Evolutionary conservation across 2,113 vertebrate species (phyloP).

Genomic region (Brachionichthys hirsutus): DNA sequence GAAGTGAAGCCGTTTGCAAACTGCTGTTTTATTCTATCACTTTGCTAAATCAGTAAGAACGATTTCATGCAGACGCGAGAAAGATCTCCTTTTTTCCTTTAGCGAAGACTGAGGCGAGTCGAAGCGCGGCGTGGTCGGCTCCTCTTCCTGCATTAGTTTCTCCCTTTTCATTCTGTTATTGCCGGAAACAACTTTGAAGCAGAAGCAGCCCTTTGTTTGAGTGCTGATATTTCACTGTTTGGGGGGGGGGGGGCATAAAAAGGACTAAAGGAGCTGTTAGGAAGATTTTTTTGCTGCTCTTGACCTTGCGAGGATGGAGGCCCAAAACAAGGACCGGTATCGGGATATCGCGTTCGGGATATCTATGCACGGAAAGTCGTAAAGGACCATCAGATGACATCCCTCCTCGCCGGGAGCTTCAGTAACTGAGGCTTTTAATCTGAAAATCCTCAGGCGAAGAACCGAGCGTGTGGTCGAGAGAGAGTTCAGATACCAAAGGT

Average conservation of each 20-base stretch:
- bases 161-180: slow-evolving; percentile 72
- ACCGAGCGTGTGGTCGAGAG: slow-evolving; percentile 30
- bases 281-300: slow-evolving; percentile 71
- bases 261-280: slow-evolving; percentile 77
- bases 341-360: slow-evolving; percentile 39
- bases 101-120: slow-evolving; percentile 75
- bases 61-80: slow-evolving; percentile 71
- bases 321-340: slow-evolving; percentile 37
- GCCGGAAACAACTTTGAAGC: slow-evolving; percentile 74
- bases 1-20: slow-evolving; percentile 84
- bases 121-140: slow-evolving; percentile 71
- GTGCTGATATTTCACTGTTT: slow-evolving; percentile 67
- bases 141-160: slow-evolving; percentile 77
- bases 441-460: slow-evolving; percentile 47
- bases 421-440: slow-evolving; percentile 49
- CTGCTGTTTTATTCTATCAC: slow-evolving; percentile 67
- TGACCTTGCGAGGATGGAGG: slow-evolving; percentile 76
- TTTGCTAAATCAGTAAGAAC: slow-evolving; percentile 68
- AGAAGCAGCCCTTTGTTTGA: slow-evolving; percentile 73
- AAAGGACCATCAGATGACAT: slow-evolving; percentile 55
- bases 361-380: slow-evolving; percentile 60
- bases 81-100: slow-evolving; percentile 79
- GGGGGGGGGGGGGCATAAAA: slow-evolving; percentile 51
- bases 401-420: slow-evolving; percentile 52
- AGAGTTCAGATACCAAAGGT: slow-evolving; percentile 68